These are phyloP conservation scores for Peromyscus polionotus DNA, from an alignment of 2,113 vertebrate species.

Conservation along the genomic window DNA sequence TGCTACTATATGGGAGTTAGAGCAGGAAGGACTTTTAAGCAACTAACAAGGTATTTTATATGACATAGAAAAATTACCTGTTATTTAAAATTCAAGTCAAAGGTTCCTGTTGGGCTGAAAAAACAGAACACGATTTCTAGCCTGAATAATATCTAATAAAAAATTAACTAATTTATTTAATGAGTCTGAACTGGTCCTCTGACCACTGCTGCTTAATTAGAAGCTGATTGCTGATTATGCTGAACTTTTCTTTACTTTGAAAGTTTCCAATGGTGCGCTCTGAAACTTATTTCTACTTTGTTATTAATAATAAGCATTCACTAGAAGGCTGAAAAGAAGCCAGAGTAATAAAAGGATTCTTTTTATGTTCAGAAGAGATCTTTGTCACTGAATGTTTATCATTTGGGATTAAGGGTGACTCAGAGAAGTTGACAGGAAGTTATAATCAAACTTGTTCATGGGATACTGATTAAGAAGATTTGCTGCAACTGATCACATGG, in stretches of 20 bases:
- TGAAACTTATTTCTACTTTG: constrained; percentile 54
- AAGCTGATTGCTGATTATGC: constrained; percentile 56
- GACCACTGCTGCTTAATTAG: constrained; percentile 65
- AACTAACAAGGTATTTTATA: constrained; percentile 26
- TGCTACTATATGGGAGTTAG: not conserved
- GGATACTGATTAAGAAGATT: not conserved
- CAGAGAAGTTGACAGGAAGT: not conserved
- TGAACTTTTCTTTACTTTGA: constrained; percentile 46
- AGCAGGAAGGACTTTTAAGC: not conserved
- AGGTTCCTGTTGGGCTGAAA: constrained; percentile 6
- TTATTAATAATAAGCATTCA: constrained; percentile 47
- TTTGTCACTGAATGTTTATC: not conserved
- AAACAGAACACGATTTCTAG: constrained; percentile 23
- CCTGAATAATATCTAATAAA: constrained; percentile 48
- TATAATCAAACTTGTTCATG: not conserved
- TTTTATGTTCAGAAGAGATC: constrained; percentile 35
- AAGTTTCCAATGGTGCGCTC: constrained; percentile 32
- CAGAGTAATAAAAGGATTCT: not conserved
- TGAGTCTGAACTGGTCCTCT: not conserved
- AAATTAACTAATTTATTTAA: constrained; percentile 58
- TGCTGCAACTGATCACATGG: not conserved
- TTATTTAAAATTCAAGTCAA: constrained; percentile 54
- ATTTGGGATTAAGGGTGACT: not conserved
- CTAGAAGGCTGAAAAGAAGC: not conserved
- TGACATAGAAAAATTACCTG: not conserved